These are phyloP conservation scores for Plumapathes pennacea DNA, from an alignment of 92 coral and sea anemone species.

Conservation along the genomic window DNA sequence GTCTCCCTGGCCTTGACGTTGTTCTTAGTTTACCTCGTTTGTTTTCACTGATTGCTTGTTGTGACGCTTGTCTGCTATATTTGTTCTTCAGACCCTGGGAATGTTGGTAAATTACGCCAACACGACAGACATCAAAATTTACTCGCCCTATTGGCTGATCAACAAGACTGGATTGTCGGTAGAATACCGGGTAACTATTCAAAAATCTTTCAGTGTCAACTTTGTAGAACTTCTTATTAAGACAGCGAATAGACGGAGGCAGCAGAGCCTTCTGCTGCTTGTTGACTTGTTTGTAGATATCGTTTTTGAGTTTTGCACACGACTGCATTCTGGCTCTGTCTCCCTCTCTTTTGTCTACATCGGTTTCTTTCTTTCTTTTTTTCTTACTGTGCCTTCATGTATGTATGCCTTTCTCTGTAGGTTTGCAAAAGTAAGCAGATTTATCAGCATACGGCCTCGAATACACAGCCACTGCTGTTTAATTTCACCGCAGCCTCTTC, in stretches of 20 bases:
- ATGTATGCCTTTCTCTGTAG: constrained; percentile 4
- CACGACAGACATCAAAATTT: constrained; percentile 65
- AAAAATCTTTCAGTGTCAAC: too few relatives aligned
- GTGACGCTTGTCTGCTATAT: too few relatives aligned
- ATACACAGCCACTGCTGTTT: constrained; percentile 57
- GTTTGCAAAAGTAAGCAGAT: constrained; percentile 39
- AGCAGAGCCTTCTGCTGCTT: too few relatives aligned
- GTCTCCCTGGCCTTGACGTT: too few relatives aligned
- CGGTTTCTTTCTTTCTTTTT: neutral
- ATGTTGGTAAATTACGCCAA: constrained; percentile 47
- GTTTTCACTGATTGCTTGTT: too few relatives aligned
- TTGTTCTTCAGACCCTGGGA: constrained; percentile 50
- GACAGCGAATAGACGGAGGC: too few relatives aligned
- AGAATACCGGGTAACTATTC: constrained; percentile 74
- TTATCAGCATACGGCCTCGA: constrained; percentile 44
- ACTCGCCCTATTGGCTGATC: constrained; percentile 92
- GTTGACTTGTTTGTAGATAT: too few relatives aligned
- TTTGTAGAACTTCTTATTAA: too few relatives aligned
- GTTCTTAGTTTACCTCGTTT: too few relatives aligned
- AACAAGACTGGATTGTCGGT: constrained; percentile 87
- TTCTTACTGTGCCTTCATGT: neutral
- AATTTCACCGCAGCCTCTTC: constrained; percentile 38
- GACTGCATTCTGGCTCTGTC: neutral
- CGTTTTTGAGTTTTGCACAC: too few relatives aligned
- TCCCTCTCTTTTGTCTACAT: neutral